Base-by-base conservation (phyloP, 2,888 invertebrate genomes). In the Apodemia duryi region DNA sequence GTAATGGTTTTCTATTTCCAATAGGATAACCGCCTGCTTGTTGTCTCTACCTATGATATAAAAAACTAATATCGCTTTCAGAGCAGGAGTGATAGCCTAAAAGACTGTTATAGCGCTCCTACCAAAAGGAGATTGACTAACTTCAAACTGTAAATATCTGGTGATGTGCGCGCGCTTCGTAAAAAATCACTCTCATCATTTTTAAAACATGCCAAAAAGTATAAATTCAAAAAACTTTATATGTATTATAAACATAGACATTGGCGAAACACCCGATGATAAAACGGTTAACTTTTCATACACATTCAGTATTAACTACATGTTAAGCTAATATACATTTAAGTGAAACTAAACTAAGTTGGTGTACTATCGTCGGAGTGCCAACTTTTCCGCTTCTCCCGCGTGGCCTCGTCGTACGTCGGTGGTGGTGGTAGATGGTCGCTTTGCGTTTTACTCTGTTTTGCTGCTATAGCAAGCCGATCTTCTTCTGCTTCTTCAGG, bases 401-500 rank as follows among this genome's bases (percentile, higher is more conserved):
- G 80, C 0, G 85, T 88, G 1, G 88, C 88, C 67, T 91, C 89
- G 62, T 85, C 88, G 62, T 91, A 91, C 1, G 80, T 87, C 0
- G 90, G 91, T 0, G 89, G 90, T 29, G 88, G 86, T 2, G 84
- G 86, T 6, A 88, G 70, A 61, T 85, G 81, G 49, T 82, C 87
- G 66, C 86, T 88, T 64, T 83, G 87, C n/a, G 88, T 86, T 65
- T 88, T 88, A 0, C 79, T 77, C 3, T 85, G 82, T 29, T 79
- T 79, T 66, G 83, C 74, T 3, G 81, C 74, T 0, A 73, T 77
- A 0, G 82, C 80, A 10, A 91, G 73, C 1, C 83, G 79, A 62
- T 92, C 92, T 69, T 92, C 92, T 63, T 93, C 92, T 0, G 88
- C 88, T 73, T 94, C 94, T 75, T 94, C 94, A 0, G 94, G 94